Conservation (phyloP, 2,888 invertebrate species). For the Rhagonycha lutea region DNA sequence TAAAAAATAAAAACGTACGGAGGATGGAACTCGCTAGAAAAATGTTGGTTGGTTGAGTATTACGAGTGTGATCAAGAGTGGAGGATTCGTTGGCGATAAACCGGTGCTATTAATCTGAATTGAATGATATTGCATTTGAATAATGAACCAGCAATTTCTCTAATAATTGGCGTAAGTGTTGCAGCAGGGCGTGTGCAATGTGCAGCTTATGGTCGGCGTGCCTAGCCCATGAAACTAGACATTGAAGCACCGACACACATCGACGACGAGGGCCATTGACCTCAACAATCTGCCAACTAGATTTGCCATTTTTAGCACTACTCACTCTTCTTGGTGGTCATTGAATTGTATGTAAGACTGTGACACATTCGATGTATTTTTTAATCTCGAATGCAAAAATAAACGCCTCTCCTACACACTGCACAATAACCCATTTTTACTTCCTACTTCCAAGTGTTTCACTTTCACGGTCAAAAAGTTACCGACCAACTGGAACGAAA, state of each 20-base stretch:
- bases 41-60: neutral
- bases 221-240: slow-evolving; percentile 17
- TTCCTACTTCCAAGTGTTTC: neutral
- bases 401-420: neutral
- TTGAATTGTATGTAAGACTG: neutral
- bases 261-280: slow-evolving; percentile 38
- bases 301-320: slow-evolving; percentile 41
- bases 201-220: slow-evolving; percentile 23
- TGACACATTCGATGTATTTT: neutral
- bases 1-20: neutral
- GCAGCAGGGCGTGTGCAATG: slow-evolving; percentile 27
- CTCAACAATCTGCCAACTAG: slow-evolving; percentile 39
- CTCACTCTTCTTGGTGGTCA: slow-evolving; percentile 4
- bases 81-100: neutral
- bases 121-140: slow-evolving; percentile 14
- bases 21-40: neutral
- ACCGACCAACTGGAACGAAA: neutral
- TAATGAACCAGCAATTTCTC: slow-evolving; percentile 8
- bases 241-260: slow-evolving; percentile 42
- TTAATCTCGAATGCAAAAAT: neutral
- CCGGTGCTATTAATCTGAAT: slow-evolving; percentile 15
- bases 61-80: neutral
- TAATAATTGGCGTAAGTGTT: slow-evolving; percentile 20
- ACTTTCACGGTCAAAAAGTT: slow-evolving; percentile 3
- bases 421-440: neutral